Conservation (phyloP, 1,140 invertebrate species). For the Plectrocnemia conspersa region DNA sequence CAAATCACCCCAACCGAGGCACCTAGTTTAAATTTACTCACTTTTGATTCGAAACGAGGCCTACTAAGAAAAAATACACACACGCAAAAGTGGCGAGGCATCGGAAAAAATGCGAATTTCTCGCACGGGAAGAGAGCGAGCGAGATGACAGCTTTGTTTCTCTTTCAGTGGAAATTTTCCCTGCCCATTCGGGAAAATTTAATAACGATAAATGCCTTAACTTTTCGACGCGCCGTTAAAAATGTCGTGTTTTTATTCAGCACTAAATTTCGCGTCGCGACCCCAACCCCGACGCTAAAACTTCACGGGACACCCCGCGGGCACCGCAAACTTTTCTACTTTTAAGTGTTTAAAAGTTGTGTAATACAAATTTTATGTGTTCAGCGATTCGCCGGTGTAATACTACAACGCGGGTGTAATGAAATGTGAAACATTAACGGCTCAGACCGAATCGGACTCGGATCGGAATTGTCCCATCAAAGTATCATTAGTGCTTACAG, state of each 20-base stretch:
- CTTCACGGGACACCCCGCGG: not conserved
- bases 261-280: slow-evolving; percentile 28
- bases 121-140: slow-evolving; percentile 1
- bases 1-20: not conserved
- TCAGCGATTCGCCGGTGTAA: slow-evolving; percentile 12
- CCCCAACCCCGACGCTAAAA: not conserved
- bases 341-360: slow-evolving; percentile 34
- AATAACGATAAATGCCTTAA: slow-evolving; percentile 35
- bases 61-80: no score
- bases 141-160: slow-evolving; percentile 11
- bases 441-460: no score
- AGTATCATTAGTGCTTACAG: no score
- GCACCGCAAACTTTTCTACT: slow-evolving; percentile 27
- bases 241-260: slow-evolving; percentile 35
- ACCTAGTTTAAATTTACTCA: slow-evolving; percentile 6
- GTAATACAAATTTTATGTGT: slow-evolving; percentile 31
- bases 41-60: no score
- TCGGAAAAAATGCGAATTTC: slow-evolving; percentile 9
- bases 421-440: slow-evolving; percentile 26
- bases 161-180: slow-evolving; percentile 4
- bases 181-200: slow-evolving; percentile 31
- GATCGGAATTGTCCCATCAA: no score
- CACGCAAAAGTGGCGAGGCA: no score
- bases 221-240: slow-evolving; percentile 35
- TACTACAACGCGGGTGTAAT: slow-evolving; percentile 16